Evolutionary conservation across 2,888 invertebrate species (phyloP).

Genomic region (Sarcophaga variegata): DNA sequence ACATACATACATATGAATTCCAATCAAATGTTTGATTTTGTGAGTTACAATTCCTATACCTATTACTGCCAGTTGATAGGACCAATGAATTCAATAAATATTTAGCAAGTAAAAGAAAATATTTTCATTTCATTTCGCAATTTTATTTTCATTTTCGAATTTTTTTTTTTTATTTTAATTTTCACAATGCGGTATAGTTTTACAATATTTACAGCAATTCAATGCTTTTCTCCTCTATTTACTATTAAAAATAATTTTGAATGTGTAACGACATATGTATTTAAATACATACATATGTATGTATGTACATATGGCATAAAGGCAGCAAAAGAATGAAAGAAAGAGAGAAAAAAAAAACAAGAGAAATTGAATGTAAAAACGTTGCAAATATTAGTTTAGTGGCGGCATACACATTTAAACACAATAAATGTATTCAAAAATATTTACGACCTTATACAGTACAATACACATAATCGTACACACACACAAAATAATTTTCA

Average conservation of each 20-base stretch:
- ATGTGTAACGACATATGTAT: not conserved
- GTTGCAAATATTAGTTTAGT: not conserved
- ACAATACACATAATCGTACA: not conserved
- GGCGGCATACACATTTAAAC: not conserved
- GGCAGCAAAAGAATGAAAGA: not conserved
- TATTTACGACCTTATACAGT: slow-evolving; percentile 30
- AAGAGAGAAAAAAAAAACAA: too few relatives aligned
- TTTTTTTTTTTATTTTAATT: slow-evolving; percentile 10
- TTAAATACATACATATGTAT: too few relatives aligned
- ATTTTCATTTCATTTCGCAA: slow-evolving; percentile 6
- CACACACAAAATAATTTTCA: not conserved
- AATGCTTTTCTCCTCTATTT: not conserved
- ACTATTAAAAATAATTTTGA: slow-evolving; percentile 13
- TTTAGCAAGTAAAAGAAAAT: not conserved
- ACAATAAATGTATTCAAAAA: slow-evolving; percentile 4
- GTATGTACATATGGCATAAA: not conserved
- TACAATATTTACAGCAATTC: not conserved
- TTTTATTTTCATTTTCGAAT: not conserved
- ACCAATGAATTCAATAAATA: not conserved
- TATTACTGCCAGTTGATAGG: too few relatives aligned
- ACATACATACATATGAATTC: too few relatives aligned
- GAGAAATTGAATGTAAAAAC: too few relatives aligned
- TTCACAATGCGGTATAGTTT: slow-evolving; percentile 16
- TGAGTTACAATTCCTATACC: too few relatives aligned
- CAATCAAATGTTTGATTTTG: too few relatives aligned